phyloP scores from a whole-genome alignment of 2,113 vertebrate species.

The Psittacula cyanocephala region DNA sequence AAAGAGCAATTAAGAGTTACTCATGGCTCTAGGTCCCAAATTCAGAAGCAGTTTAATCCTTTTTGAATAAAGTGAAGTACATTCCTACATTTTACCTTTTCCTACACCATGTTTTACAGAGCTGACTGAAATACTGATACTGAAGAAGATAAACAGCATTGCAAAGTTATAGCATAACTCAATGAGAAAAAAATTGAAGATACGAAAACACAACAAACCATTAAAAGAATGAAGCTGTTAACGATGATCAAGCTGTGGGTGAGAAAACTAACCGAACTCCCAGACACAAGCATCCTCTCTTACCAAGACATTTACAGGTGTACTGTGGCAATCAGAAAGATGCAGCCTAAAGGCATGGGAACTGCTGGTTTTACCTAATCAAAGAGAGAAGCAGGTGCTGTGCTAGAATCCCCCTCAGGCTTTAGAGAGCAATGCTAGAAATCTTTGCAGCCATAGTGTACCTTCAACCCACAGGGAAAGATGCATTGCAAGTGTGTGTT shows the following conservation, averaged over 20 bases:
- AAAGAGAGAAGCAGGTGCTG: slow-evolving; percentile 29
- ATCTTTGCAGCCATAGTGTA: neutral
- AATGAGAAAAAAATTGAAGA: neutral
- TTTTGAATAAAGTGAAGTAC: neutral
- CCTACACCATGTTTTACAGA: neutral
- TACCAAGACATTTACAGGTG: slow-evolving; percentile 26
- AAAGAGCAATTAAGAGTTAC: neutral
- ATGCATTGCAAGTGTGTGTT: neutral
- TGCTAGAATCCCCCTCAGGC: slow-evolving; percentile 13
- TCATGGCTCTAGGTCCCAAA: neutral
- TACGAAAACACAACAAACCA: neutral
- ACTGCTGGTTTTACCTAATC: slow-evolving; percentile 7
- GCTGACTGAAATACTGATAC: neutral
- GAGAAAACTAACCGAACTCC: neutral
- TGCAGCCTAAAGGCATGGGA: neutral
- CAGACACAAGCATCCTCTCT: neutral
- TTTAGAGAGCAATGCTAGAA: neutral
- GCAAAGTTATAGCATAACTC: neutral
- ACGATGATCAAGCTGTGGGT: neutral
- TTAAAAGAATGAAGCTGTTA: neutral
- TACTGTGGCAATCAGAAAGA: neutral
- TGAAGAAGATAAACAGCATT: neutral
- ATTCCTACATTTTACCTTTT: neutral
- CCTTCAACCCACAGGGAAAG: neutral
- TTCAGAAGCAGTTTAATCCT: neutral